Evolutionary conservation across 1,140 invertebrate genomes (phyloP).

Genomic region (Drosophila yakuba): DNA sequence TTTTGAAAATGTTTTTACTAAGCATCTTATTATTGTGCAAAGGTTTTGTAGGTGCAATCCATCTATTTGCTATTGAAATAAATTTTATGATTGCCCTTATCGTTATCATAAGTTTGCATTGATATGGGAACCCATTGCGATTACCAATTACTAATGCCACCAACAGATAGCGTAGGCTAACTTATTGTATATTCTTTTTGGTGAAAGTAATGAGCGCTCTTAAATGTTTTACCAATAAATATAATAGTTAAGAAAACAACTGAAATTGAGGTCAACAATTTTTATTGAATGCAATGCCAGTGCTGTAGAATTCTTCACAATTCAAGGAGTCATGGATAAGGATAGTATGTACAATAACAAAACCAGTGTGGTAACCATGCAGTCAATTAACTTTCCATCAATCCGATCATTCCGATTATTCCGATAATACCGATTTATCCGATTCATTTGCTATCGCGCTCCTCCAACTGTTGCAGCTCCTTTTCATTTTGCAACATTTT

Average conservation of each 20-base stretch:
- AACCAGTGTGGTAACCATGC: conserved; percentile 34
- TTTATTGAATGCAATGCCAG: conserved; percentile 68
- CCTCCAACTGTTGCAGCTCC: conserved; percentile 33
- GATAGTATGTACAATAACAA: conserved; percentile 48
- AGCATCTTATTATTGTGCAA: neutral
- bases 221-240: too few relatives aligned
- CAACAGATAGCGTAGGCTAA: neutral
- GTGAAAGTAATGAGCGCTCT: neutral
- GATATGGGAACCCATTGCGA: neutral
- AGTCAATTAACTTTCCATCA: conserved; percentile 5
- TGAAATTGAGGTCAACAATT: conserved; percentile 48
- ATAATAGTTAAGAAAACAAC: too few relatives aligned
- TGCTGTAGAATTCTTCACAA: conserved; percentile 36
- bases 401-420: neutral
- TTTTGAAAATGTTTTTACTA: too few relatives aligned
- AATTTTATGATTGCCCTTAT: conserved; percentile 20
- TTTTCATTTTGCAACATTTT: conserved; percentile 62
- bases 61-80: neutral
- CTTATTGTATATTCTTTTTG: neutral
- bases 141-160: conserved; percentile 15
- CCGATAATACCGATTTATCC: conserved; percentile 6
- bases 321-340: conserved; percentile 25
- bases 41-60: neutral
- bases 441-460: conserved; percentile 64
- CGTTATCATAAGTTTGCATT: conserved; percentile 8